Conservation (phyloP, 2,113 vertebrate species). For the Chiloscyllium plagiosum region DNA sequence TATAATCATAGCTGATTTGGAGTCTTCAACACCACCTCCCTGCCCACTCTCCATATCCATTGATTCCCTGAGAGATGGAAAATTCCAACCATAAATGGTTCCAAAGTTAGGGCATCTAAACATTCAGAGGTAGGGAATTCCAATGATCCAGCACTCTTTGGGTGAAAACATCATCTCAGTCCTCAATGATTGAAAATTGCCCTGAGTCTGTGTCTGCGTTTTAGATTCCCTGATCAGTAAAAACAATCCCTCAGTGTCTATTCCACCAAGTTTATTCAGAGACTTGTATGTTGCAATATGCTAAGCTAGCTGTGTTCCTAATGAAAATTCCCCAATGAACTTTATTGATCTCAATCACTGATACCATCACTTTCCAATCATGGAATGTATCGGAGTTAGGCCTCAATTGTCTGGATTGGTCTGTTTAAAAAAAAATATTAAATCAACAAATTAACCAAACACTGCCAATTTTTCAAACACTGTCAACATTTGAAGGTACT, state of each 20-base stretch:
- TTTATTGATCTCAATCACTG: not conserved
- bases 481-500: slow-evolving; percentile 9
- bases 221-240: not conserved
- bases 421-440: not conserved
- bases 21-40: no score
- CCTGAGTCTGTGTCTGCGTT: not conserved
- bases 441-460: slow-evolving; percentile 1
- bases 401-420: not conserved
- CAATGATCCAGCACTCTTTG: not conserved
- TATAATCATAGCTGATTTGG: no score
- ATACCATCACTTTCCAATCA: not conserved
- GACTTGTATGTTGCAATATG: not conserved
- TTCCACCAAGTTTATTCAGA: not conserved
- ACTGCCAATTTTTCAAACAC: not conserved
- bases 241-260: not conserved
- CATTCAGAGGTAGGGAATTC: not conserved
- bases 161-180: not conserved
- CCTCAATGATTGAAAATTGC: not conserved
- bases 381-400: no score
- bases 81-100: not conserved
- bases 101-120: not conserved
- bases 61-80: not conserved
- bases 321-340: not conserved
- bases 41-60: not conserved
- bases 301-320: not conserved